These are phyloP conservation scores for Ailuropoda melanoleuca DNA, from an alignment of 2,113 vertebrate genomes.

Conservation along the genomic window DNA sequence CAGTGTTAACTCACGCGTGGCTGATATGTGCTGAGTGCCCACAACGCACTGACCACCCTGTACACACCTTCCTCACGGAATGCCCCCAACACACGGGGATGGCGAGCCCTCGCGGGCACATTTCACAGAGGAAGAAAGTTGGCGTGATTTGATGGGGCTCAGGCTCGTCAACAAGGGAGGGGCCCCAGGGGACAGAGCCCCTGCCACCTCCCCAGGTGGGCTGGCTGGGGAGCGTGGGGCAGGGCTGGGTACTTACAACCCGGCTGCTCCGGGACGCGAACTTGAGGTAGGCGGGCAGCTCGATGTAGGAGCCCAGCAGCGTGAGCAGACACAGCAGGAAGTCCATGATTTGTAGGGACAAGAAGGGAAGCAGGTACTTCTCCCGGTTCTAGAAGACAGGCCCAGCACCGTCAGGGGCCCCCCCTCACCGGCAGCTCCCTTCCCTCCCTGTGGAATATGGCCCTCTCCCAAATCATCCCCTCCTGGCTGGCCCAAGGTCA, in stretches of 20 bases:
- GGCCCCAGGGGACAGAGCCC: not conserved
- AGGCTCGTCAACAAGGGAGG: not conserved
- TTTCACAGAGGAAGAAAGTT: not conserved
- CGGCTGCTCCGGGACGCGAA: constrained; percentile 48
- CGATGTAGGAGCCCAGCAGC: constrained; percentile 83
- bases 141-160: too few relatives aligned
- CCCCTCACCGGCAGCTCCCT: fast-evolving
- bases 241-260: constrained; percentile 68
- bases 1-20: fast-evolving
- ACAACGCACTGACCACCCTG: fast-evolving
- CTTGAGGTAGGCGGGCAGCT: constrained; percentile 79
- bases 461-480: not conserved
- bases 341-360: constrained; percentile 87
- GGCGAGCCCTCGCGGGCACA: fast-evolving
- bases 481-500: not conserved
- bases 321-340: constrained; percentile 86
- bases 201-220: not conserved
- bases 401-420: not conserved
- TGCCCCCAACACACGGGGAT: fast-evolving
- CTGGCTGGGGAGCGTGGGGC: fast-evolving
- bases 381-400: constrained; percentile 79
- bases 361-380: constrained; percentile 85
- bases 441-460: not conserved
- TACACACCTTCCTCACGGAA: fast-evolving
- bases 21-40: fast-evolving